Conservation (phyloP, 2,797 vertebrate genomes). For the Leptatherina wallacei region DNA sequence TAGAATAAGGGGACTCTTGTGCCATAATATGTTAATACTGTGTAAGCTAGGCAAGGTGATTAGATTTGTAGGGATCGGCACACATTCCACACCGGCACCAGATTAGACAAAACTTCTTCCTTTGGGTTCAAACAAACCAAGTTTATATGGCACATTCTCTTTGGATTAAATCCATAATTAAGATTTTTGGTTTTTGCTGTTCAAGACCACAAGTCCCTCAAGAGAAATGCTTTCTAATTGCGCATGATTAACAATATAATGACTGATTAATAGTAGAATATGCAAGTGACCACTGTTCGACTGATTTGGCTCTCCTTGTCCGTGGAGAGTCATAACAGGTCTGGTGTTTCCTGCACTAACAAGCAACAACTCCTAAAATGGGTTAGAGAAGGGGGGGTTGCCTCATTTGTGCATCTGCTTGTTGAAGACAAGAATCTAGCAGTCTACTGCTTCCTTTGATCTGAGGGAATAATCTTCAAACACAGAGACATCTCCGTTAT, state of each 20-base stretch:
- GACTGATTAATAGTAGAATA: slow-evolving; percentile 49
- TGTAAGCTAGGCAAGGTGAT: slow-evolving; percentile 39
- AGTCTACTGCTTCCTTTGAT: slow-evolving; percentile 75
- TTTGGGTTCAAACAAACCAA: slow-evolving; percentile 9
- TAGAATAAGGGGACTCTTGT: slow-evolving; percentile 33
- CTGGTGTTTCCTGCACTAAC: slow-evolving; percentile 70
- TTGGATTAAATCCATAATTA: slow-evolving; percentile 11
- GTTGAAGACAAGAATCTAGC: slow-evolving; percentile 71
- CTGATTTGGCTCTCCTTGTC: slow-evolving; percentile 66
- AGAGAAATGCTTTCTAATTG: background rate
- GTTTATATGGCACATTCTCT: slow-evolving; percentile 4
- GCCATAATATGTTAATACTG: slow-evolving; percentile 23
- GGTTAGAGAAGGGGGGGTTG: slow-evolving; percentile 26
- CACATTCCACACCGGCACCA: slow-evolving; percentile 47
- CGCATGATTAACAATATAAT: background rate
- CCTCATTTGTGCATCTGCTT: slow-evolving; percentile 71
- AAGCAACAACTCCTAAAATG: slow-evolving; percentile 70
- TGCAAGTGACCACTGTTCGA: slow-evolving; percentile 56
- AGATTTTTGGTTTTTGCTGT: slow-evolving; percentile 22
- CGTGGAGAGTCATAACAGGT: slow-evolving; percentile 62
- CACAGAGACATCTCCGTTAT: slow-evolving; percentile 70
- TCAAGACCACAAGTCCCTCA: background rate
- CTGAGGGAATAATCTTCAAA: slow-evolving; percentile 77
- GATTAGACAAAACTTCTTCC: slow-evolving; percentile 45
- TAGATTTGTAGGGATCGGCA: slow-evolving; percentile 56